Percentiles rank a stretch among this genome's conserved stretches.
Conservation (phyloP, 2,797 vertebrate species). For the Lates japonicus region DNA sequence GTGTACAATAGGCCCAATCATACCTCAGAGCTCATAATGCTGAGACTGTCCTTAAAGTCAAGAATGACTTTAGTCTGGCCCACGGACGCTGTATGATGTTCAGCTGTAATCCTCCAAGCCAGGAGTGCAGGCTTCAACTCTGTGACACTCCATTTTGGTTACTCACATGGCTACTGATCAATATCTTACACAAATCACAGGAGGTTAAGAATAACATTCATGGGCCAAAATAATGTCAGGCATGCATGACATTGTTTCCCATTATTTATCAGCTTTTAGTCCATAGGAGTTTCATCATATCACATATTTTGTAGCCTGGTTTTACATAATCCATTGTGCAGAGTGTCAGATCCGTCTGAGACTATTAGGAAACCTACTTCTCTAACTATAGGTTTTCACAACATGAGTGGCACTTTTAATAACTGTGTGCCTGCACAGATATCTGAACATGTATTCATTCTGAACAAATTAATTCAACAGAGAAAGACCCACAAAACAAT, state of each 20-base stretch:
- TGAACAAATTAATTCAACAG: not conserved
- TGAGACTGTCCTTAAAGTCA: conserved; percentile 67
- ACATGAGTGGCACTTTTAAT: conserved; percentile 22
- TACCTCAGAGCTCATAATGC: conserved; percentile 56
- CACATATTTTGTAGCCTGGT: conserved; percentile 10
- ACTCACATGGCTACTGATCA: conserved; percentile 29
- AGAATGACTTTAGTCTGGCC: conserved; percentile 68
- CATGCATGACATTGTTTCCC: not conserved
- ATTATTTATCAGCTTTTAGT: too few species aligned
- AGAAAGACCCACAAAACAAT: not conserved
- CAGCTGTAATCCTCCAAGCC: conserved; percentile 74
- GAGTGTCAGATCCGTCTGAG: not conserved
- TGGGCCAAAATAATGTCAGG: conserved; percentile 7
- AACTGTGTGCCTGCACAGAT: not conserved
- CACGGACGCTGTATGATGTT: conserved; percentile 54
- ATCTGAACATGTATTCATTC: conserved; percentile 4
- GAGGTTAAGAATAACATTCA: not conserved
- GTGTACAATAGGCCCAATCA: conserved; percentile 49
- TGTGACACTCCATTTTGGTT: conserved; percentile 40
- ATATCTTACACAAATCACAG: conserved; percentile 21
- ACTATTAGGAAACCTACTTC: not conserved
- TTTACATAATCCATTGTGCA: not conserved
- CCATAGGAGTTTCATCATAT: too few species aligned
- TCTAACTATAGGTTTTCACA: not conserved
- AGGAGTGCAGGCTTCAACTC: conserved; percentile 68